phyloP scores from a whole-genome alignment of 2,888 invertebrate species.

The Ophion ellenae region DNA sequence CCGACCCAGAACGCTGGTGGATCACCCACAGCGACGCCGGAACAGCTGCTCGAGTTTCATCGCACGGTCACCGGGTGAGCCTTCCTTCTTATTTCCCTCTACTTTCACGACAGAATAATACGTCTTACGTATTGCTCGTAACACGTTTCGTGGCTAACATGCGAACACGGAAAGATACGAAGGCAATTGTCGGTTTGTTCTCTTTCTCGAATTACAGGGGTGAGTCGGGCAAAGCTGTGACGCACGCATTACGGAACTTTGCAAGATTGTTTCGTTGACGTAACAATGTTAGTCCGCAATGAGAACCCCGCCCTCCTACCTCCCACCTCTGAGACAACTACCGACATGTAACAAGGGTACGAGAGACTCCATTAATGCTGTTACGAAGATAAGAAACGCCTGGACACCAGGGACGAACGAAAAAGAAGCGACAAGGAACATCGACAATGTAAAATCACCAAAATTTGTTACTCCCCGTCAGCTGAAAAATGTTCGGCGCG shows the following conservation, averaged over 20 bases:
- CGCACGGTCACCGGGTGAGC: constrained; percentile 89
- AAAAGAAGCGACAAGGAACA: constrained; percentile 5
- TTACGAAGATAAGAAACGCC: constrained; percentile 24
- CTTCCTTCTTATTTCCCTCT: constrained; percentile 32
- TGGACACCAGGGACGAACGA: constrained; percentile 16
- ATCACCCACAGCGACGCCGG: constrained; percentile 91
- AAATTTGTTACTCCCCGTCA: constrained; percentile 40
- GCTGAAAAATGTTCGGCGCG: not conserved
- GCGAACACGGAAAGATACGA: not conserved
- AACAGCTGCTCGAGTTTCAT: constrained; percentile 94
- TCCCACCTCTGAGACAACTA: constrained; percentile 7
- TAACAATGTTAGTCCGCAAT: constrained; percentile 39
- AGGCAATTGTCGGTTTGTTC: constrained; percentile 65
- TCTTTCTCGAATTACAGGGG: constrained; percentile 86
- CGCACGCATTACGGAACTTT: constrained; percentile 92
- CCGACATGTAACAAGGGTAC: constrained; percentile 20
- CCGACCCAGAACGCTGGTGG: constrained; percentile 90
- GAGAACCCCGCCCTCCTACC: constrained; percentile 7
- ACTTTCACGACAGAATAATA: constrained; percentile 41
- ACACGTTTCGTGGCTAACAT: not conserved
- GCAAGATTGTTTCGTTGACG: constrained; percentile 93
- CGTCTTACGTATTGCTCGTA: not conserved
- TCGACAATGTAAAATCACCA: constrained; percentile 36
- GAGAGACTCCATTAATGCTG: constrained; percentile 57
- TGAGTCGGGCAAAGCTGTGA: constrained; percentile 91